A percentile compares a stretch with the other conserved stretches of the same genome.
Evolutionary conservation across 2,888 invertebrate genomes (phyloP).

Genomic region (Dioctria linearis): DNA sequence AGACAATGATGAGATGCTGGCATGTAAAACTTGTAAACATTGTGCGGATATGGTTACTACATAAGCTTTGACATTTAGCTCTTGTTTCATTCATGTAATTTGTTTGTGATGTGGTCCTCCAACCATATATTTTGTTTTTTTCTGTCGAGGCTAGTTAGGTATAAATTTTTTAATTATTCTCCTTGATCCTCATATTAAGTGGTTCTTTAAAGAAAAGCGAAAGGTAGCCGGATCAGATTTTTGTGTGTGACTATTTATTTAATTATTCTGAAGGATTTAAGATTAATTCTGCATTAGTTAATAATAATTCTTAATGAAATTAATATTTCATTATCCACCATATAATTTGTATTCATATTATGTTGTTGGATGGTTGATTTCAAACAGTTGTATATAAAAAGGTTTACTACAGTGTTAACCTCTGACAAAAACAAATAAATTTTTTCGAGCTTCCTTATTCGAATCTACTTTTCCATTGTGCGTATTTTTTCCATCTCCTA

Average conservation of each 20-base stretch:
- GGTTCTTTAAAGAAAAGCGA: conserved; percentile 26
- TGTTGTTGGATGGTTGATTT: too few relatives aligned
- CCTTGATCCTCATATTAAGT: conserved; percentile 40
- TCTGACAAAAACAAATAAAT: too few relatives aligned
- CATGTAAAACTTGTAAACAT: conserved; percentile 30
- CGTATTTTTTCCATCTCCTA: too few relatives aligned
- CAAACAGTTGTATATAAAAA: too few relatives aligned
- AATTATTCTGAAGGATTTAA: conserved; percentile 8
- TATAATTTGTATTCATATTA: too few relatives aligned
- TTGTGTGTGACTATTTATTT: background rate
- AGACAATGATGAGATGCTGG: conserved; percentile 28
- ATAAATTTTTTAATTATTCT: conserved; percentile 21
- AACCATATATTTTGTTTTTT: conserved; percentile 5
- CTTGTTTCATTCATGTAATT: background rate
- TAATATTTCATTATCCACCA: too few relatives aligned
- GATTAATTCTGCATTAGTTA: background rate
- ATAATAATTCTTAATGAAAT: too few relatives aligned
- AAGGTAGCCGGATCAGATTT: background rate
- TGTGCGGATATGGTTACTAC: background rate
- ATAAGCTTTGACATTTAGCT: conserved; percentile 19
- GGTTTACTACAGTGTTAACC: too few relatives aligned
- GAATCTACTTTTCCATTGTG: too few relatives aligned
- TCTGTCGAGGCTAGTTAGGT: background rate
- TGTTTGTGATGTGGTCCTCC: background rate
- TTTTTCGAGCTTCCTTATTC: too few relatives aligned